A percentile compares a stretch with the other conserved stretches of the same genome.
Conservation (phyloP, 2,797 vertebrate genomes). For the Eulemur albifrons region DNA sequence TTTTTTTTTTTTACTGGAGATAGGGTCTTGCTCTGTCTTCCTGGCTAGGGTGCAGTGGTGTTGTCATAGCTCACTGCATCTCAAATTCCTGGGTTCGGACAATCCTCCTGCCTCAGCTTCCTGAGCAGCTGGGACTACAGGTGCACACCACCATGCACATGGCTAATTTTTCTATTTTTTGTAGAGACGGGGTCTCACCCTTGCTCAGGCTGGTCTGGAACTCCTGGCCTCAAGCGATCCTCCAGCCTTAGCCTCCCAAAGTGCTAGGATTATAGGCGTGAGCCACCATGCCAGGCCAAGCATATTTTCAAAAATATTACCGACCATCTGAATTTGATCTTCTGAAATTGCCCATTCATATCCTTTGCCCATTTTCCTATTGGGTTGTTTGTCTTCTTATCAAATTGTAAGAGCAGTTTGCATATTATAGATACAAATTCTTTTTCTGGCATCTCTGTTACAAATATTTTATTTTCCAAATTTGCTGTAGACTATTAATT, state of each 20-base stretch:
- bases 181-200: background rate
- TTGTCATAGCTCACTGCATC: background rate
- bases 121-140: background rate
- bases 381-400: background rate
- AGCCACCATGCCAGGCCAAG: background rate
- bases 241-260: background rate
- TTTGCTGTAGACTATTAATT: background rate
- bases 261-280: background rate
- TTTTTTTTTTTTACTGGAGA: background rate
- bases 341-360: slow-evolving; percentile 6
- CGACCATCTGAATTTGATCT: background rate
- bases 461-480: slow-evolving; percentile 33
- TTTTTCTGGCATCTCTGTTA: background rate
- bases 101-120: background rate
- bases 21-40: background rate
- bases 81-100: background rate
- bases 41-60: background rate
- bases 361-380: background rate
- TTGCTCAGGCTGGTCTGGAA: background rate
- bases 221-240: background rate
- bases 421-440: background rate
- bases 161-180: background rate
- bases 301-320: background rate
- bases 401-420: background rate
- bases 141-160: background rate